Conservation (phyloP, 2,888 invertebrate genomes). For the Gastrophysa polygoni region DNA sequence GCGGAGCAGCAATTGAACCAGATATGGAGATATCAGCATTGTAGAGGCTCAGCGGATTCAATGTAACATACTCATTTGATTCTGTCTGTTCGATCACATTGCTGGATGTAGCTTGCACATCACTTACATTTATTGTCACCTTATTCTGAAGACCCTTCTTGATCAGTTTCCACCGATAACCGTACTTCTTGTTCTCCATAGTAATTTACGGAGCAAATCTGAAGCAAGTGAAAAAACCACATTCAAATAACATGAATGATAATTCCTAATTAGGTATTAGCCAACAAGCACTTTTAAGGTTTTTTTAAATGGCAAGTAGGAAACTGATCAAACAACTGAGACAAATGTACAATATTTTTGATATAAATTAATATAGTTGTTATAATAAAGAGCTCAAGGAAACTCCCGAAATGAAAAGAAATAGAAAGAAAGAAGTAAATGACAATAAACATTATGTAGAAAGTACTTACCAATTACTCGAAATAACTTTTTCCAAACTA, state of each 20-base stretch:
- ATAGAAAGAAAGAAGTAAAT: constrained; percentile 8
- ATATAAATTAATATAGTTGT: too few relatives aligned
- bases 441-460: constrained; percentile 6
- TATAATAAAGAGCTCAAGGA: too few relatives aligned
- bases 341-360: constrained; percentile 4
- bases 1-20: constrained; percentile 8
- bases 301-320: constrained; percentile 7
- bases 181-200: constrained; percentile 8
- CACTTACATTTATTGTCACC: constrained; percentile 8
- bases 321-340: constrained; percentile 9
- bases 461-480: constrained; percentile 4
- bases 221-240: constrained; percentile 9
- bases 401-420: background rate
- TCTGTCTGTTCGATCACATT: constrained; percentile 8
- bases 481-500: constrained; percentile 9
- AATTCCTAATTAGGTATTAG: constrained; percentile 8
- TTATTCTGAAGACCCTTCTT: constrained; percentile 8
- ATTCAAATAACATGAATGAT: constrained; percentile 8
- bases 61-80: constrained; percentile 7
- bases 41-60: constrained; percentile 8
- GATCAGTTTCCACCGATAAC: constrained; percentile 8
- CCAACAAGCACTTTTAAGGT: constrained; percentile 4
- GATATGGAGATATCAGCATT: constrained; percentile 8
- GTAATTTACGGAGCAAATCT: constrained; percentile 9
- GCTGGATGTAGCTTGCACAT: constrained; percentile 8